Percentiles rank a stretch among this genome's conserved stretches.
Conservation (phyloP, 2,797 vertebrate species). For the Cossypha niveicapilla region DNA sequence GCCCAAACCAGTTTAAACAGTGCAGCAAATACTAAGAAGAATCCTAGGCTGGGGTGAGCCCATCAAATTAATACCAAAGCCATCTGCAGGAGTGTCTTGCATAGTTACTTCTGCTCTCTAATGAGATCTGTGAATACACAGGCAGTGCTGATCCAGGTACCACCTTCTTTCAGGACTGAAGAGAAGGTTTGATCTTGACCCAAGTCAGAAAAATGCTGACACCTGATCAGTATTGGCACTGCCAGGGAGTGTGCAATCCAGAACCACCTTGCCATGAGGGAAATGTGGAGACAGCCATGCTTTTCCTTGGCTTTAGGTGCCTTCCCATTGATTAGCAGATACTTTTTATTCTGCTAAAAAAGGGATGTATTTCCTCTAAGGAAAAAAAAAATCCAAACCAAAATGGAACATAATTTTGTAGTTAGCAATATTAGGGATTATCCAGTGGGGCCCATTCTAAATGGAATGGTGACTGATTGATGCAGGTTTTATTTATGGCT, state of each 20-base stretch:
- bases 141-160: neutral
- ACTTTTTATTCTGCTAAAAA: neutral
- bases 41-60: neutral
- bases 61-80: neutral
- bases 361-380: rapidly evolving
- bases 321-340: neutral
- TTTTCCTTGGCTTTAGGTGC: neutral
- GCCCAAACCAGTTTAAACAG: neutral
- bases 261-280: neutral
- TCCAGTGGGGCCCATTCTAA: neutral
- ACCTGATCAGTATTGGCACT: neutral
- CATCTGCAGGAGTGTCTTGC: neutral
- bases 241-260: neutral
- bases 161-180: neutral
- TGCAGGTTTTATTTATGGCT: neutral
- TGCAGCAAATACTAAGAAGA: neutral
- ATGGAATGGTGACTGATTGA: neutral
- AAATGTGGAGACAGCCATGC: neutral
- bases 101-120: neutral
- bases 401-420: neutral
- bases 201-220: neutral
- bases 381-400: neutral
- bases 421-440: neutral
- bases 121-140: neutral
- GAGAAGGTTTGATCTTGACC: neutral